A percentile compares a stretch with the other conserved stretches of the same genome.
These are phyloP conservation scores for Octomys mimax DNA, from an alignment of 2,797 vertebrate species.

Conservation along the genomic window DNA sequence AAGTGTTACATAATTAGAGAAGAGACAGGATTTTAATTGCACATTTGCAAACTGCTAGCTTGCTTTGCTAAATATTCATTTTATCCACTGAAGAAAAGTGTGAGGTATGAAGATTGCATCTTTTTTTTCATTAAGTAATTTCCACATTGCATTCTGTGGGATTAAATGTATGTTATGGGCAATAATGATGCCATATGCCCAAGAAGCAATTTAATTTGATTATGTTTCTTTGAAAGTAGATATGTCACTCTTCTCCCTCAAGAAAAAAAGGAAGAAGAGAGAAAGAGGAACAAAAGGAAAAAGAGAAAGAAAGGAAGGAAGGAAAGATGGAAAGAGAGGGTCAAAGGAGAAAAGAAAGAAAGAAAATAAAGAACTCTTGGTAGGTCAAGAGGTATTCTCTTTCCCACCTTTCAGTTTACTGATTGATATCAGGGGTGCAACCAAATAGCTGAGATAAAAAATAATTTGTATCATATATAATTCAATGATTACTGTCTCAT, in stretches of 20 bases:
- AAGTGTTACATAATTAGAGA: slow-evolving; percentile 88
- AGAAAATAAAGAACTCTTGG: background rate
- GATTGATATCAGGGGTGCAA: background rate
- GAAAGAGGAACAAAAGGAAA: background rate
- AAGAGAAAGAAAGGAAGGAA: background rate
- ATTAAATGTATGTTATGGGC: background rate
- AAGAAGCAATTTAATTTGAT: slow-evolving; percentile 22
- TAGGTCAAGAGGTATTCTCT: background rate
- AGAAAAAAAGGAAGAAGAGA: background rate
- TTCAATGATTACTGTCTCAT: slow-evolving; percentile 13
- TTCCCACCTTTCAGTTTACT: slow-evolving; percentile 9
- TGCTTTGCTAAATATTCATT: slow-evolving; percentile 84
- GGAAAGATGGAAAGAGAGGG: background rate
- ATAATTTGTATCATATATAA: slow-evolving; percentile 61
- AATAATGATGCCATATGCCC: background rate
- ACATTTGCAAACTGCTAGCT: slow-evolving; percentile 88
- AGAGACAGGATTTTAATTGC: slow-evolving; percentile 89
- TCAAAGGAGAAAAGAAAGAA: background rate
- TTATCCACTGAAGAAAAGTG: slow-evolving; percentile 71
- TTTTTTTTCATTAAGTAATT: slow-evolving; percentile 56
- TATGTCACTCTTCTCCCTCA: background rate
- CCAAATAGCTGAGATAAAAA: slow-evolving; percentile 44
- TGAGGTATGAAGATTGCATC: slow-evolving; percentile 55
- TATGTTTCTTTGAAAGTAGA: background rate
- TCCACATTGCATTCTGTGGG: background rate